A percentile compares a stretch with the other conserved stretches of the same genome.
phyloP scores from a whole-genome alignment of 2,113 vertebrate species.

The Takifugu bimaculatus region DNA sequence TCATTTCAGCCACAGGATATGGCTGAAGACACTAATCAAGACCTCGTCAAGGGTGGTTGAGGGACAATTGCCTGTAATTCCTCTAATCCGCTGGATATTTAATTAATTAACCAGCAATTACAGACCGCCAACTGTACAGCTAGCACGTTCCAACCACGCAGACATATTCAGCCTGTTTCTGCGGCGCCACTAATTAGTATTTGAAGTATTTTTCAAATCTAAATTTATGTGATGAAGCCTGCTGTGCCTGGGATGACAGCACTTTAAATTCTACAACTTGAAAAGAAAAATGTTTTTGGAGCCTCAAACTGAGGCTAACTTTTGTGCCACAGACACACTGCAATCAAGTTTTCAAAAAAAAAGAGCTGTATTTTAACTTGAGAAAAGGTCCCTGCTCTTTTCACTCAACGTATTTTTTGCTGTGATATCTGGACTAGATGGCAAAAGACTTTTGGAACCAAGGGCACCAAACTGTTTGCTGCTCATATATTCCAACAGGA shows the following conservation, averaged over 20 bases:
- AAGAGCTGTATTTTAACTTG: too few relatives aligned
- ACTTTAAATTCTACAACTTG: constrained; percentile 1
- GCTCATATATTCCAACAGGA: too few relatives aligned
- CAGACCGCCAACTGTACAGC: constrained; percentile 31
- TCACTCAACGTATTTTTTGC: too few relatives aligned
- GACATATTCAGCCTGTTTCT: constrained; percentile 31
- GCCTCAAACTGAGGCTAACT: background rate
- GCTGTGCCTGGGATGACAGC: constrained; percentile 24
- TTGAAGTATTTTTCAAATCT: constrained; percentile 47
- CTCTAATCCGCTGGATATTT: constrained; percentile 61
- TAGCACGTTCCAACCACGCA: constrained; percentile 39
- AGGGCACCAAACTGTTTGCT: too few relatives aligned
- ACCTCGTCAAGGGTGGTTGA: constrained; percentile 58
- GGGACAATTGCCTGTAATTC: constrained; percentile 68
- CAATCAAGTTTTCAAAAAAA: background rate
- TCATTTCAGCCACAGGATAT: constrained; percentile 58
- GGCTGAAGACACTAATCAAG: constrained; percentile 66
- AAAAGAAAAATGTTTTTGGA: background rate
- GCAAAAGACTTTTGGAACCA: too few relatives aligned
- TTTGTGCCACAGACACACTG: constrained; percentile 1
- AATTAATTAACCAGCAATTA: constrained; percentile 68
- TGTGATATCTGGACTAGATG: too few relatives aligned
- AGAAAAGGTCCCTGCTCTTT: too few relatives aligned
- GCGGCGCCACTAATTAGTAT: constrained; percentile 45
- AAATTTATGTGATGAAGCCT: constrained; percentile 38